Evolutionary conservation across 2,888 invertebrate genomes (phyloP).

Genomic region (Listrodromus nycthemerus): DNA sequence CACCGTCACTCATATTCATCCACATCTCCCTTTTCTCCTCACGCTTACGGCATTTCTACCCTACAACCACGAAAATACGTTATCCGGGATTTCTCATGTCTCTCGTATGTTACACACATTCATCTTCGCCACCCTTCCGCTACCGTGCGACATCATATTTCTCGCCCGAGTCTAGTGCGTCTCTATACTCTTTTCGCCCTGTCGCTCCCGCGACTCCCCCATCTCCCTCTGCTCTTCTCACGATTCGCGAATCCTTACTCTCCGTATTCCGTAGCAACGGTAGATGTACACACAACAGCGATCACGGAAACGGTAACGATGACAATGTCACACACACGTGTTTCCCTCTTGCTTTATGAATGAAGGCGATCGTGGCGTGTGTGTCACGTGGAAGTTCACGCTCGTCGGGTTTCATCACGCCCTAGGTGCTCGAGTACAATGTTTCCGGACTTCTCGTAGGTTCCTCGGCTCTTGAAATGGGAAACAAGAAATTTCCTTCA

Average conservation of each 20-base stretch:
- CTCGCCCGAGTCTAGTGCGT: slow-evolving; percentile 50
- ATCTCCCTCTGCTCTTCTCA: slow-evolving; percentile 16
- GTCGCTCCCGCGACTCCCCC: slow-evolving; percentile 22
- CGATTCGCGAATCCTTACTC: slow-evolving; percentile 28
- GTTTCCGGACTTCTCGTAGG: background rate
- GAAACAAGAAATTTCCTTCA: background rate
- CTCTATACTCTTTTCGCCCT: slow-evolving; percentile 14
- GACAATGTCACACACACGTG: slow-evolving; percentile 13
- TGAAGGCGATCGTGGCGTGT: slow-evolving; percentile 17
- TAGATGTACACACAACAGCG: slow-evolving; percentile 23
- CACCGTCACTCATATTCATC: slow-evolving; percentile 31
- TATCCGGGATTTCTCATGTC: slow-evolving; percentile 74
- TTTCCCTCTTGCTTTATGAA: slow-evolving; percentile 51
- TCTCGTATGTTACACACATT: slow-evolving; percentile 69
- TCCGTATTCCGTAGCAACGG: slow-evolving; percentile 15
- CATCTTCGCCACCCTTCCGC: slow-evolving; percentile 63
- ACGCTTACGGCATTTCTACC: slow-evolving; percentile 45
- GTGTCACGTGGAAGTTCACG: slow-evolving; percentile 11
- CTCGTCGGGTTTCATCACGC: slow-evolving; percentile 5
- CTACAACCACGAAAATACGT: slow-evolving; percentile 71
- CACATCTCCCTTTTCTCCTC: slow-evolving; percentile 35
- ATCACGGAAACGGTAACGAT: slow-evolving; percentile 22
- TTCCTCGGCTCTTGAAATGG: background rate
- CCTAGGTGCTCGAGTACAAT: background rate
- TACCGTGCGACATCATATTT: slow-evolving; percentile 68